These are phyloP conservation scores for Sinocyclocheilus anophthalmus DNA, from an alignment of 2,113 vertebrate species.

Conservation along the genomic window DNA sequence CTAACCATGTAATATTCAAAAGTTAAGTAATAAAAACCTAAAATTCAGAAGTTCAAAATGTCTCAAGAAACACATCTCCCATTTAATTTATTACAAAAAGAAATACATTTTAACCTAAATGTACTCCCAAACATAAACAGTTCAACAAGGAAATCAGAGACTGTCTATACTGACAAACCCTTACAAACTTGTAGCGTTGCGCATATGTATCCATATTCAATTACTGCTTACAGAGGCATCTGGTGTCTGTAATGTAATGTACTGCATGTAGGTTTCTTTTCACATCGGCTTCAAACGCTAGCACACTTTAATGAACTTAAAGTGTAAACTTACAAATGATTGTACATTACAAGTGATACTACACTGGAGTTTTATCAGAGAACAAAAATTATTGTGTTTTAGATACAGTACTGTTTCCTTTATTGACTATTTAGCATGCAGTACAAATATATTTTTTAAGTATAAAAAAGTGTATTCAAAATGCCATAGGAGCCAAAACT, in stretches of 20 bases:
- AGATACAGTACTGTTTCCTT: not conserved
- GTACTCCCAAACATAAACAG: not conserved
- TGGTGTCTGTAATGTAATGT: not conserved
- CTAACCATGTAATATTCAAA: not conserved
- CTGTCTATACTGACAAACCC: not conserved
- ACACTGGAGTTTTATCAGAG: not conserved
- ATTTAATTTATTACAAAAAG: not conserved
- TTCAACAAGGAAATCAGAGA: not conserved
- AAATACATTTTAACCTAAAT: not conserved
- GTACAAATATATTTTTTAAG: not conserved
- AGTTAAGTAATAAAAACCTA: not conserved
- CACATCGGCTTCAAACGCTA: not conserved
- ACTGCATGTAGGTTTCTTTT: not conserved
- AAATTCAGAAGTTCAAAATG: not conserved
- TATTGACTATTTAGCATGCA: not conserved
- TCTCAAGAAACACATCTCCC: not conserved
- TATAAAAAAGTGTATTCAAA: not conserved
- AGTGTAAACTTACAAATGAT: not conserved
- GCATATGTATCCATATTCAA: not conserved
- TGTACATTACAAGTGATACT: no score
- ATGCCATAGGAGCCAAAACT: not conserved
- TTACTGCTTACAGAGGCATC: slow-evolving; percentile 3
- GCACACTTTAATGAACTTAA: not conserved
- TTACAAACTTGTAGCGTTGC: not conserved
- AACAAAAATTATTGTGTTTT: not conserved